Evolutionary conservation across 2,797 vertebrate genomes (phyloP).

Genomic region (Amblyraja radiata): DNA sequence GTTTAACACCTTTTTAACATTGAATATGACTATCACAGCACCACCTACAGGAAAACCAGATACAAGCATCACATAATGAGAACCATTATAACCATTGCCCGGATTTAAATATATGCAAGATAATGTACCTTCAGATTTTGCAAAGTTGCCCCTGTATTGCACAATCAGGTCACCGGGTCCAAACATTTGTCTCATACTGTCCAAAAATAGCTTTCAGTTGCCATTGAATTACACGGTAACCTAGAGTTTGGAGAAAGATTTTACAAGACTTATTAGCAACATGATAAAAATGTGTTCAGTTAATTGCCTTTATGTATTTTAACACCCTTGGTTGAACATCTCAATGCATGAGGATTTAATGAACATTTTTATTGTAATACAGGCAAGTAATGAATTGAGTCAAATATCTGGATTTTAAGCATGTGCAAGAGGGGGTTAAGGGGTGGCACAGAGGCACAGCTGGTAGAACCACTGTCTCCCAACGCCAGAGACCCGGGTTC

Average conservation of each 20-base stretch:
- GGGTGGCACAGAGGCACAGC: too few species aligned
- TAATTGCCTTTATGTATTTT: not conserved
- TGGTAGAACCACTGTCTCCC: too few species aligned
- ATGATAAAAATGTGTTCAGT: not conserved
- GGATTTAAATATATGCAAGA: not conserved
- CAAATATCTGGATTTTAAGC: not conserved
- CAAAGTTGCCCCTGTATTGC: conserved; percentile 7
- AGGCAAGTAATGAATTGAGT: not conserved
- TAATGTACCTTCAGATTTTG: conserved; percentile 6
- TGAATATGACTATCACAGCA: not conserved
- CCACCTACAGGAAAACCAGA: not conserved
- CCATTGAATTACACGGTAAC: not conserved
- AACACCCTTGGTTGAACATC: not conserved
- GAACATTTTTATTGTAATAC: not conserved
- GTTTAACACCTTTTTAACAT: not conserved
- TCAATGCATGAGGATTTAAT: not conserved
- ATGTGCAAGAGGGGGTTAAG: not conserved
- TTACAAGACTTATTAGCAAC: not conserved
- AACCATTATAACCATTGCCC: not conserved
- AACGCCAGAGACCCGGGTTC: too few species aligned
- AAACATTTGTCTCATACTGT: conserved; percentile 5
- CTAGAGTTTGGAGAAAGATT: not conserved
- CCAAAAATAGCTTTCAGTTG: not conserved
- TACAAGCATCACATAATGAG: not conserved
- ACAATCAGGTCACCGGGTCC: not conserved